Evolutionary conservation across 2,888 invertebrate genomes (phyloP).

Genomic region (Tetranychus piercei): DNA sequence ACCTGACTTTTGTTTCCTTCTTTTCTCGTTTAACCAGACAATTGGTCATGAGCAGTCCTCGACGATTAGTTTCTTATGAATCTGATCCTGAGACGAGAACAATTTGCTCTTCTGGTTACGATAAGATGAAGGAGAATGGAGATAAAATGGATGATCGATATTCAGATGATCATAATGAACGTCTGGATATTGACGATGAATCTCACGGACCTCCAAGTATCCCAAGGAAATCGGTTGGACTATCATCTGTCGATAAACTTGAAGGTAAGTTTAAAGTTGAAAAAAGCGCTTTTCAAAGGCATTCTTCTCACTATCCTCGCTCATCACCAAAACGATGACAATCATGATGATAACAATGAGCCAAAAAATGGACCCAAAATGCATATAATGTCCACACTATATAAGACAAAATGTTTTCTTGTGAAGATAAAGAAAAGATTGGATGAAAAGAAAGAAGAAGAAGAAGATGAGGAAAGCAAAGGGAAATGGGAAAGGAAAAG

Average conservation of each 20-base stretch:
- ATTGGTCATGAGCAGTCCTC: constrained; percentile 16
- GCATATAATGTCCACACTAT: too few relatives aligned
- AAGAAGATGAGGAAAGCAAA: too few relatives aligned
- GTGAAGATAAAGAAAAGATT: too few relatives aligned
- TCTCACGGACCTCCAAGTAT: constrained; percentile 3
- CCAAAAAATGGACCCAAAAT: too few relatives aligned
- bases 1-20: background rate
- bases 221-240: background rate
- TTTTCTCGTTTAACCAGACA: constrained; percentile 7
- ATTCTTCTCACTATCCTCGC: too few relatives aligned
- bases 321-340: background rate
- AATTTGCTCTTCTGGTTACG: constrained; percentile 10
- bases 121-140: constrained; percentile 18
- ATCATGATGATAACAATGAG: background rate
- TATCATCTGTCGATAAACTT: constrained; percentile 12
- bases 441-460: too few relatives aligned
- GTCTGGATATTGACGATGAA: constrained; percentile 26
- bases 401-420: too few relatives aligned
- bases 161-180: constrained; percentile 27
- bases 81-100: constrained; percentile 15
- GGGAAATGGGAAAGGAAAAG: background rate
- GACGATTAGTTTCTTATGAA: constrained; percentile 11
- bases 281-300: background rate
- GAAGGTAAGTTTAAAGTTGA: constrained; percentile 11
- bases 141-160: constrained; percentile 20